Percentiles rank a stretch among this genome's conserved stretches.
Conservation (phyloP, 2,797 vertebrate species). For the Anguilla megastoma region DNA sequence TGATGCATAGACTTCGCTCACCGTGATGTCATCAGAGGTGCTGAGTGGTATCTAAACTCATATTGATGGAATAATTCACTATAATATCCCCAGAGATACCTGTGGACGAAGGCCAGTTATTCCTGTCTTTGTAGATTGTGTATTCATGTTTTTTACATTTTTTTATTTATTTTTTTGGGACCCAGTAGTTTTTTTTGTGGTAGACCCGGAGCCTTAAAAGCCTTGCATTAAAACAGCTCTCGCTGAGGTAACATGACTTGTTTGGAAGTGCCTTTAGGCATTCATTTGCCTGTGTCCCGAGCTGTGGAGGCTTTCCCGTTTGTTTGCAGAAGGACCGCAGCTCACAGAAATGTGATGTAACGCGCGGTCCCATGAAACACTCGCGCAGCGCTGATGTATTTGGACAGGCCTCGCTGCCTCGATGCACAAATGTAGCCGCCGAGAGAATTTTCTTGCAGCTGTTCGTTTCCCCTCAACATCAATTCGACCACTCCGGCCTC, state of each 20-base stretch:
- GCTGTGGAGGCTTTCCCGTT: background rate
- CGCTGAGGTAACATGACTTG: background rate
- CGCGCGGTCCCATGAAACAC: background rate
- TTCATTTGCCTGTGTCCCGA: background rate
- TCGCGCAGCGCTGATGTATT: background rate
- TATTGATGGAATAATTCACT: background rate
- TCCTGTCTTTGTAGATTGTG: background rate
- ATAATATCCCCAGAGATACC: background rate
- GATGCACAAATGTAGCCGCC: background rate
- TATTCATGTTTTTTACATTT: background rate
- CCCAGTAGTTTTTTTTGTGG: background rate
- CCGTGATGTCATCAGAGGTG: background rate
- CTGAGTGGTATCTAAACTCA: background rate
- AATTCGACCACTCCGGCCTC: background rate
- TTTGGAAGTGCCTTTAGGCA: background rate
- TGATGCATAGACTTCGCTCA: too few species aligned
- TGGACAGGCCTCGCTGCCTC: background rate
- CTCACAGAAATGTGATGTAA: background rate
- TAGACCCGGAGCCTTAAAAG: background rate
- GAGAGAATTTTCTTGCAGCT: slow-evolving; percentile 9
- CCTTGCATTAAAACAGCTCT: background rate
- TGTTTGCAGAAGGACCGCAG: background rate
- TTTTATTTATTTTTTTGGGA: too few species aligned
- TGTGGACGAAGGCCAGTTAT: background rate
- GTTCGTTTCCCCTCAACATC: background rate